phyloP scores from a whole-genome alignment of 2,797 vertebrate genomes.

The Acrocephalus scirpaceus region DNA sequence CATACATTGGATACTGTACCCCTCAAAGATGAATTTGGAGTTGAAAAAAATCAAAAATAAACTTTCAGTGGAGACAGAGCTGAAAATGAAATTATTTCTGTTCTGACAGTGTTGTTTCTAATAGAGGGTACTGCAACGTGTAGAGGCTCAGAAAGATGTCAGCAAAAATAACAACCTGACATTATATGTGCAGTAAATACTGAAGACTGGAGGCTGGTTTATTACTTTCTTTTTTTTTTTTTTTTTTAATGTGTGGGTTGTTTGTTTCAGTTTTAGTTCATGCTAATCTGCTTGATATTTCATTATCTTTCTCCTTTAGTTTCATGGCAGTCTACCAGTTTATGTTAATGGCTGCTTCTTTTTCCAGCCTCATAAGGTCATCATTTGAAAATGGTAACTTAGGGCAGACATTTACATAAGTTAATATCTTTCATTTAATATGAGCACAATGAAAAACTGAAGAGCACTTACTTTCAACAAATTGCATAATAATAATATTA shows the following conservation, averaged over 20 bases:
- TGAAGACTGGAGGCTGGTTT: background rate
- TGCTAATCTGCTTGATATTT: background rate
- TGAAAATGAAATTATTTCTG: background rate
- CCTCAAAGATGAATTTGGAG: background rate
- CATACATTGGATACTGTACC: background rate
- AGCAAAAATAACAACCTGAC: background rate
- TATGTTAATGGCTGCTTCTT: background rate
- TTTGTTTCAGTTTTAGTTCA: background rate
- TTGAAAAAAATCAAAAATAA: background rate
- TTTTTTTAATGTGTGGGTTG: background rate
- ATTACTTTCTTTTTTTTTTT: background rate
- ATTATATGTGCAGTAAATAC: background rate
- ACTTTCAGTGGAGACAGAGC: background rate
- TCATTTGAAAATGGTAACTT: background rate
- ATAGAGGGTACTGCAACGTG: accelerated
- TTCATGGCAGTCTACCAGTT: background rate
- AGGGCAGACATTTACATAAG: background rate
- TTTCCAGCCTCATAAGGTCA: background rate
- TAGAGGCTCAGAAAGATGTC: background rate
- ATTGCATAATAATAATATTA: background rate
- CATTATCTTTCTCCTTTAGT: background rate
- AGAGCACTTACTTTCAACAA: background rate
- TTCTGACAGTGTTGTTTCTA: background rate
- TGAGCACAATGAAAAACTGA: background rate
- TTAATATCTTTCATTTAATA: background rate